These are phyloP conservation scores for Gila orcuttii DNA, from an alignment of 2,113 vertebrate genomes.

Conservation along the genomic window DNA sequence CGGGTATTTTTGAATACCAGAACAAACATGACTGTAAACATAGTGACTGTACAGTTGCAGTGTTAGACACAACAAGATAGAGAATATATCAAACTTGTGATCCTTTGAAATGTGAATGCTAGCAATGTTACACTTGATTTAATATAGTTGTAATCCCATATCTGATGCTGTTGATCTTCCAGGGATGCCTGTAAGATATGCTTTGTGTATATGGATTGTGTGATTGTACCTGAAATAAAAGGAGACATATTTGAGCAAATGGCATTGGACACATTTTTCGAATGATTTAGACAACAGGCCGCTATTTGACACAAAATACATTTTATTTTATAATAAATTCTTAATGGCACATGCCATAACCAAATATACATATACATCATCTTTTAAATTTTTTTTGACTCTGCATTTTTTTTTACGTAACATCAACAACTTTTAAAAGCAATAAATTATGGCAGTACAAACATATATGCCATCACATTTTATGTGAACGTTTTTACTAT, in stretches of 20 bases:
- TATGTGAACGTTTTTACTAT: slow-evolving; percentile 56
- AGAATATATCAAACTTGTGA: neutral
- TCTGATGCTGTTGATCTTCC: neutral
- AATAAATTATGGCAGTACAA: slow-evolving; percentile 74
- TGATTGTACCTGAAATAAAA: neutral
- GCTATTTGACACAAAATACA: slow-evolving; percentile 79
- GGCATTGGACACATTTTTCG: neutral
- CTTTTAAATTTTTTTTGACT: slow-evolving; percentile 71
- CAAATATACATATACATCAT: slow-evolving; percentile 79
- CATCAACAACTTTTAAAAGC: slow-evolving; percentile 68
- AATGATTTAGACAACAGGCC: neutral
- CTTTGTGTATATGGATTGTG: neutral
- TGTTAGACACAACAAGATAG: neutral
- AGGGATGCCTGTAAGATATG: neutral
- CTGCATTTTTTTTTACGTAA: slow-evolving; percentile 65
- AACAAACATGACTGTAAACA: neutral
- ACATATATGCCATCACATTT: slow-evolving; percentile 64
- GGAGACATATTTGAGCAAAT: neutral
- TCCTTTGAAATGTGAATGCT: neutral
- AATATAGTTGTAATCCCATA: neutral
- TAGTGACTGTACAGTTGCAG: neutral
- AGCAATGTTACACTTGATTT: neutral
- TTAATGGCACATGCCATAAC: slow-evolving; percentile 78
- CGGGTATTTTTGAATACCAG: neutral
- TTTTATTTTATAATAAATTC: slow-evolving; percentile 81